Conservation (phyloP, 2,797 vertebrate species). For the Chloroceryle inda region DNA sequence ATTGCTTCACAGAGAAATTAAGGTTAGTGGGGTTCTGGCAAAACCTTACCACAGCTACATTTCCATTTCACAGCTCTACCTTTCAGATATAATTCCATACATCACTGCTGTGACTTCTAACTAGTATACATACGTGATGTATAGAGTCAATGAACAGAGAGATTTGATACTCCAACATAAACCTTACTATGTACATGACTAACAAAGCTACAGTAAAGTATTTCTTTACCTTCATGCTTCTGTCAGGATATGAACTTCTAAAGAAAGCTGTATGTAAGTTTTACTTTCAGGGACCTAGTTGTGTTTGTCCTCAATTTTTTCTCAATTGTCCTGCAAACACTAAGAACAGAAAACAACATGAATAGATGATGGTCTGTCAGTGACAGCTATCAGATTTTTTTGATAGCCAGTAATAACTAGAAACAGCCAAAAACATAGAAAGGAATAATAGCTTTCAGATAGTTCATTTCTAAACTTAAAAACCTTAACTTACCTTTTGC, state of each 20-base stretch:
- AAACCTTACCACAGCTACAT: conserved; percentile 3
- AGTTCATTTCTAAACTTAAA: not conserved
- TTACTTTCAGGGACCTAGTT: not conserved
- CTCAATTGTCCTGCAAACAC: conserved; percentile 8
- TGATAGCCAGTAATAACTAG: not conserved
- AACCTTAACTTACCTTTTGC: not conserved
- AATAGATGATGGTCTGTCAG: not conserved
- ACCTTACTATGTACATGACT: not conserved
- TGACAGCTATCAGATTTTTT: not conserved
- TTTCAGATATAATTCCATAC: conserved; percentile 6
- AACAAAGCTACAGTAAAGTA: not conserved
- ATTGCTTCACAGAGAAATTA: conserved; percentile 20
- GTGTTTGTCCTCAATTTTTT: conserved; percentile 4
- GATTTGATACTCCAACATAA: not conserved
- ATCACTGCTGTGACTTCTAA: not conserved
- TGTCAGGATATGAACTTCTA: not conserved
- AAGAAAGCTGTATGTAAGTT: not conserved
- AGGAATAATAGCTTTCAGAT: not conserved
- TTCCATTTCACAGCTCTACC: conserved; percentile 1
- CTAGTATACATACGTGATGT: not conserved
- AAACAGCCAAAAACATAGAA: not conserved
- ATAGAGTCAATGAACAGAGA: not conserved
- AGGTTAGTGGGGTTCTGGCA: not conserved
- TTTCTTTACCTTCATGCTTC: not conserved
- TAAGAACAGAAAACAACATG: not conserved